phyloP scores from a whole-genome alignment of 2,113 vertebrate species.

The Malurus cyaneus region DNA sequence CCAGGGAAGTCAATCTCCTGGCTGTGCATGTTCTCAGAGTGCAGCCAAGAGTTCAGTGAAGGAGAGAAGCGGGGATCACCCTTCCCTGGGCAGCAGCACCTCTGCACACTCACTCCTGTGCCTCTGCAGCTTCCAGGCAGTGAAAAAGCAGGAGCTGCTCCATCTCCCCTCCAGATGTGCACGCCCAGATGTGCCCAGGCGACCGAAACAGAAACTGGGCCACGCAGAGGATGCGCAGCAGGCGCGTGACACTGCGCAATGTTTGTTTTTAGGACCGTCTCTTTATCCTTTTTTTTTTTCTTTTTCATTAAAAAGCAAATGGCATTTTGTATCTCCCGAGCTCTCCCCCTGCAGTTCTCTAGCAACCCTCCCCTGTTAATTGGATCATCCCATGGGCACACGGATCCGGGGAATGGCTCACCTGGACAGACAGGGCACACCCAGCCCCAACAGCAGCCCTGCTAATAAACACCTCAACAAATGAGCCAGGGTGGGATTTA shows the following conservation, averaged over 20 bases:
- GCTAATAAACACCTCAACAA: not conserved
- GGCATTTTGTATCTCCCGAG: not conserved
- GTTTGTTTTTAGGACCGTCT: not conserved
- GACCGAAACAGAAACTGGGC: not conserved
- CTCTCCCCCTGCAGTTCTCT: not conserved
- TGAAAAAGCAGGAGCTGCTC: not conserved
- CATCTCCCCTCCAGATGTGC: not conserved
- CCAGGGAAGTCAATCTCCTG: not conserved
- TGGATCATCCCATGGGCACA: not conserved
- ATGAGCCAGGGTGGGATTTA: rapidly evolving
- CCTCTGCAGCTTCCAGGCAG: not conserved
- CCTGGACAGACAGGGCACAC: not conserved
- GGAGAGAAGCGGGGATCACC: not conserved
- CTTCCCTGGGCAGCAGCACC: not conserved
- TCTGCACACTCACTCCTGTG: rapidly evolving
- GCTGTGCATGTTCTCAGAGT: not conserved
- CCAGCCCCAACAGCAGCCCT: not conserved
- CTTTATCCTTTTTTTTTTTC: not conserved
- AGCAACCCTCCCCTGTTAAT: not conserved
- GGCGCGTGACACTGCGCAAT: rapidly evolving
- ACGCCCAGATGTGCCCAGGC: rapidly evolving
- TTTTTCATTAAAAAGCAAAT: not conserved
- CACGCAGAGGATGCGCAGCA: not conserved
- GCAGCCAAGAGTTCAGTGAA: not conserved
- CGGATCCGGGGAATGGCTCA: rapidly evolving